These are phyloP conservation scores for Onthophagus taurus DNA, from an alignment of 1,140 invertebrate genomes.

Conservation along the genomic window DNA sequence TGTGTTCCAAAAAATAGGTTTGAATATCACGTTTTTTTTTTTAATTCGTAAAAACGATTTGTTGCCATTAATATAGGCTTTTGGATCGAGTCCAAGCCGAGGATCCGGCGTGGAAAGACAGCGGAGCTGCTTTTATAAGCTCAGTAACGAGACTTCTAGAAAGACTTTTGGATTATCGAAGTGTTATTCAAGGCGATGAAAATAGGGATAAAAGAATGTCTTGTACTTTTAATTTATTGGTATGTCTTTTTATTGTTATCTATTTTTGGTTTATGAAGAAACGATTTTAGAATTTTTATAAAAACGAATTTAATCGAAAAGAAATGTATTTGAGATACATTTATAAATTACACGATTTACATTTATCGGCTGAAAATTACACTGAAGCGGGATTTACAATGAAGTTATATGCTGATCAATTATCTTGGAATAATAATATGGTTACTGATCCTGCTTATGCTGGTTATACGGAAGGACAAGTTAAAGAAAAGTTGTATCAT, in stretches of 20 bases:
- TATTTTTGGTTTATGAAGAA: conserved; percentile 3
- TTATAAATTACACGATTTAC: conserved; percentile 91
- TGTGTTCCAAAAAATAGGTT: too few relatives aligned
- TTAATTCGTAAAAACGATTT: too few relatives aligned
- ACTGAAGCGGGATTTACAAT: conserved; percentile 95
- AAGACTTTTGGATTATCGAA: conserved; percentile 82
- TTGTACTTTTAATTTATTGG: conserved; percentile 91
- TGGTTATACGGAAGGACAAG: conserved; percentile 73
- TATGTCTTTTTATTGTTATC: conserved; percentile 34
- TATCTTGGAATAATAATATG: conserved; percentile 73
- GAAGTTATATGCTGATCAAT: conserved; percentile 83
- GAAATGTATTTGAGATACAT: conserved; percentile 97
- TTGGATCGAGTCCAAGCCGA: conserved; percentile 77
- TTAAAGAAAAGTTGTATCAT: conserved; percentile 89
- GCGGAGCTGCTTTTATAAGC: conserved; percentile 81
- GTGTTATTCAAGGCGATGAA: conserved; percentile 84
- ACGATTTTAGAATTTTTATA: conserved; percentile 84
- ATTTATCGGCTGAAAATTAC: conserved; percentile 87
- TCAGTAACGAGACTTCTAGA: conserved; percentile 85
- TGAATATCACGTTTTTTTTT: too few relatives aligned
- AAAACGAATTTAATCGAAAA: conserved; percentile 89
- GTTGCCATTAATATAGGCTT: too few relatives aligned
- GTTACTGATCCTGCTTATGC: conserved; percentile 55
- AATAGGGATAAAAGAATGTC: conserved; percentile 92
- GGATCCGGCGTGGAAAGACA: conserved; percentile 81